phyloP scores from a whole-genome alignment of 1,140 invertebrate genomes.

The Ceratoteleas bidentatus region DNA sequence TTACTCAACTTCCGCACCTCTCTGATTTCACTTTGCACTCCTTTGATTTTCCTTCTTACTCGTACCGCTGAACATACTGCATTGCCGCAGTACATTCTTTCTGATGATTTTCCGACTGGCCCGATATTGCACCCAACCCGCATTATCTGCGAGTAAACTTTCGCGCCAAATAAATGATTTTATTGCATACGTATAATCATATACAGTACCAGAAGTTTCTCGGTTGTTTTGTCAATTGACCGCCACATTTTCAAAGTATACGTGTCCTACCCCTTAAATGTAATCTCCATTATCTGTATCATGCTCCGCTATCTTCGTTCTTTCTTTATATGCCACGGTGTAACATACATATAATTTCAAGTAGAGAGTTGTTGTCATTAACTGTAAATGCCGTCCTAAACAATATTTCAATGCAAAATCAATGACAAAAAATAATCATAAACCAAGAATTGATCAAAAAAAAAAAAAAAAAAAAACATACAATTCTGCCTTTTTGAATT shows the following conservation, averaged over 20 bases:
- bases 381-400: constrained; percentile 48
- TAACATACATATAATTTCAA: constrained; percentile 40
- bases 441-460: constrained; percentile 1
- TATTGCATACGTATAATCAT: constrained; percentile 15
- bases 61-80: too few species aligned
- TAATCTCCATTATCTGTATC: constrained; percentile 37
- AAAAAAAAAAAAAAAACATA: constrained; percentile 42
- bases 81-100: neutral
- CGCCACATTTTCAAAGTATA: neutral
- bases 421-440: neutral
- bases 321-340: constrained; percentile 38
- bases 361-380: constrained; percentile 50
- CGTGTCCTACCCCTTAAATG: constrained; percentile 7
- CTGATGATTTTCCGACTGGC: too few species aligned
- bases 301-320: constrained; percentile 28
- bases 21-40: too few species aligned
- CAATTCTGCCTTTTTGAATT: constrained; percentile 53
- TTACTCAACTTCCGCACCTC: too few species aligned
- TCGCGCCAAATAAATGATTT: too few species aligned
- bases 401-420: constrained; percentile 33
- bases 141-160: too few species aligned
- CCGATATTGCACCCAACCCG: too few species aligned
- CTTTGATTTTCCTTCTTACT: too few species aligned
- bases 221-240: constrained; percentile 16
- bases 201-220: constrained; percentile 2